Base-by-base conservation (phyloP, 2,888 invertebrate genomes). In the Zhuqinia jingwanae region DNA sequence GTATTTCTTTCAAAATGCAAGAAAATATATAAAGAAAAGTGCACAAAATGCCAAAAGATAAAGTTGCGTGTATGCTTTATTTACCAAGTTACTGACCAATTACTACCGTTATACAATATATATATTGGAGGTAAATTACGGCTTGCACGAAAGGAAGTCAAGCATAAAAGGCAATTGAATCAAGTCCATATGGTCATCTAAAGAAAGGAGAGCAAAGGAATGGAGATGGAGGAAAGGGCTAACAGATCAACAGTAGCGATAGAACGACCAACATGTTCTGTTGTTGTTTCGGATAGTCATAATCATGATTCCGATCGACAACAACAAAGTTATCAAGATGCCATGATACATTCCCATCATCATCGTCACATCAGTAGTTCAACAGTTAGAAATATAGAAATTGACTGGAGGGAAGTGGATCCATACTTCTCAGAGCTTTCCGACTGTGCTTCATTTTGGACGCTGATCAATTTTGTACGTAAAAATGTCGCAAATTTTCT, bases 391-490 rank as follows among this genome's bases (percentile, higher is more conserved):
- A 86, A 86, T 68, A 86, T 86, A 50, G 87, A 87, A 63, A 87
- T 87, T 63, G 87, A 87, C 45, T 87, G 87, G 87, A 82, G 87
- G 17, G 87, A 87, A 47, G 73, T 87, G 36, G 87, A 87, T 45
- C 87, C 87, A n/a, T 87, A 87, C 45, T 87, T 87, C 75, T 83
- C 82, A 15, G 82, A 87, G 87, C 87, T 87, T 83, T 83, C 82
- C 13, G 87, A 87, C 13, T 87, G 82, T 73, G 87, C 87, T 73
- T 82, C 87, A 20, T 87, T 87, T 22, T 87, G 87, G 87, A 87
- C 83, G 10, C 36, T 87, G 20, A 87, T 87, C 50, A 87, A 87
- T 45, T 87, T 87, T 73, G 87, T 87, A 79, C 73, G 86, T 22
- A n/a, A 15, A 47, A 13, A 27, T 83, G 20, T 30, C 36, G 17